phyloP scores from a whole-genome alignment of 2,888 invertebrate genomes.

The Cancer borealis region DNA sequence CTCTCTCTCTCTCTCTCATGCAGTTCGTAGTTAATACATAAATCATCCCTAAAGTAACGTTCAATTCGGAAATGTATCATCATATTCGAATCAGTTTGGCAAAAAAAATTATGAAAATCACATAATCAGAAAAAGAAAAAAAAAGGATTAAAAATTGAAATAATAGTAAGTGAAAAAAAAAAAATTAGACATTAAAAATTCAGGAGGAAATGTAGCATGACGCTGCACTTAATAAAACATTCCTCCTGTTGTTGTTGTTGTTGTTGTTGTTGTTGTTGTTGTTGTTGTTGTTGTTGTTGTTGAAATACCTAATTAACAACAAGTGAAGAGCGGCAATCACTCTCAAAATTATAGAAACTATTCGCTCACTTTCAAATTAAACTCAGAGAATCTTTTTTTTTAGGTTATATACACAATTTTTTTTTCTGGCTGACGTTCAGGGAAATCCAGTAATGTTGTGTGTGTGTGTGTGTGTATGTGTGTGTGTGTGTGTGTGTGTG shows the following conservation, averaged over 20 bases:
- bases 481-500: slow-evolving; percentile 17
- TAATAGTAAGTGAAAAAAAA: too few relatives aligned
- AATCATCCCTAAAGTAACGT: neutral
- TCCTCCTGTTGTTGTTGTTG: neutral
- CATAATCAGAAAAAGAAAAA: neutral
- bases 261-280: neutral
- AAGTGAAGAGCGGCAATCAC: neutral
- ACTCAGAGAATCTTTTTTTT: neutral
- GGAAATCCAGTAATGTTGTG: neutral
- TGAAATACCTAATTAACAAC: neutral
- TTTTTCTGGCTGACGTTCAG: neutral
- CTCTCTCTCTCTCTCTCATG: too few relatives aligned
- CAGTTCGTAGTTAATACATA: neutral
- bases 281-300: slow-evolving; percentile 11
- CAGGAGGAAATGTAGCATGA: neutral
- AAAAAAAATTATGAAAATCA: neutral
- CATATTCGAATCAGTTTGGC: neutral
- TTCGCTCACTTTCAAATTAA: neutral
- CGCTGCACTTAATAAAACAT: neutral
- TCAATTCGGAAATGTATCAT: neutral
- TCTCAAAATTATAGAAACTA: neutral
- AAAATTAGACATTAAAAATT: neutral
- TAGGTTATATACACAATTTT: neutral
- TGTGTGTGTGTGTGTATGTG: neutral
- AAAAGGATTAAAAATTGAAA: too few relatives aligned